Evolutionary conservation across 1,140 invertebrate species (phyloP), one percentile per base, ranked within the genome.

Genomic region (Saccostrea cuccullata): DNA sequence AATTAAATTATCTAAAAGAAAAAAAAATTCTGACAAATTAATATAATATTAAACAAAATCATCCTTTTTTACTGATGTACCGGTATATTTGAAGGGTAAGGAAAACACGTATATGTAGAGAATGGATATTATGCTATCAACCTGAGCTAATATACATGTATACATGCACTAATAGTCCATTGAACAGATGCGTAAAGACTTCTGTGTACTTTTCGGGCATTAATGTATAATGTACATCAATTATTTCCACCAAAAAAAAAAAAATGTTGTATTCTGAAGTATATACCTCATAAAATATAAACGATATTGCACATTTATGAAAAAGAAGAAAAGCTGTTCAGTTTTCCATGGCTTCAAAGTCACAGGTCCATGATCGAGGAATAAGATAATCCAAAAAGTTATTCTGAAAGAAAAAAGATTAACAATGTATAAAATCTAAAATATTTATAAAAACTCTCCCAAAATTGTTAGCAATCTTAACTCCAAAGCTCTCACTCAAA

Each of bases 331-430:
- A 64, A 20, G 5, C 5, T 13, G 70, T 77, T 77, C 30, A 77
- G 15, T 17, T 77, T 30, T 77, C 77, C 87, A 88, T 88, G 1
- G 82, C 87, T 47, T 88, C 84, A 85, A 88, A 88, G 64, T 88
- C 92, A 90, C 94, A 95, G 8, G 92, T 94, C 94, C 94, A 95
- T 0, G 94, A 95, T 82, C 94, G 86, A 55, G 94, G 94, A 26
- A 95, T 94, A 12, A 95, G 47, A 82, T 94, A 93, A 86, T 95
- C 94, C 55, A 94, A 26, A 85, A 94, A 94, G 77, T 89, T 90
- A 67, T 94, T 93, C 94, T 95, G 92, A 93, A 88, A 67, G 13
- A 30, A 36, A n/a, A n/a, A 82, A 47, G 5, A 47, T 8, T 47
- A 5, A 36, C 30, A 36, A 36, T 36, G 30, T 36, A 36, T 36